Evolutionary conservation across 2,113 vertebrate genomes (phyloP), one percentile per base, ranked within the genome.

Genomic region (Halichoerus grypus): DNA sequence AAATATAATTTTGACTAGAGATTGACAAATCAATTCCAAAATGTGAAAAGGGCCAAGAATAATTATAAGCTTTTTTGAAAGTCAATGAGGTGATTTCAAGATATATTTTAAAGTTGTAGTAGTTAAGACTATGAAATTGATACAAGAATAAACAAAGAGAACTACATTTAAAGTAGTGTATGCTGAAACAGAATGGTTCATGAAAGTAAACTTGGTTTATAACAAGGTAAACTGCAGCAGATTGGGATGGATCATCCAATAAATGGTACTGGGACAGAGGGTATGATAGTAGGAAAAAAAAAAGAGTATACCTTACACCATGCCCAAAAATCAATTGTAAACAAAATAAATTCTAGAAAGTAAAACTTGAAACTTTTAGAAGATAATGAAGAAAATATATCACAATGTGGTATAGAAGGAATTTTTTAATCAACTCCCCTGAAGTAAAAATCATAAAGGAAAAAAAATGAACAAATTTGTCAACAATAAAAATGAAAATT

Each of bases 371-470:
- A 88, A 51, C 4, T 39, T 74, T 84, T 77, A 92, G 31, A 74
- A 67, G 5, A 21, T 39, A 74, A 74, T 21, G 28, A 96, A 80
- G 11, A 92, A 96, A 76, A 63, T 77, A 31, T 69, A 42, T 57
- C 79, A 76, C 6, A 81, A 12, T 88, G 19, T 57, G 1, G 26
- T 33, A 85, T 7, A 0, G 4, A 93, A 33, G 1, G 5, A 12
- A 61, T 69, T 88, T 88, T 85, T 93, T 36, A 55, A 95, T 91
- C 46, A 88, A 88, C 1, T 88, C 6, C 21, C 39, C 15, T 1
- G 28, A 67, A 96, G 31, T 10, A 92, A 94, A 95, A 88, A 61
- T 28, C 28, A 63, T 84, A 87, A 95, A 92, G 13, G 2, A 81
- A 95, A 80, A 80, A n/a, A 74, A 3, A 61, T 18, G 13, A 6